A percentile compares a stretch with the other conserved stretches of the same genome.
phyloP scores from a whole-genome alignment of 2,113 vertebrate species.

The Phyllostomus discolor region DNA sequence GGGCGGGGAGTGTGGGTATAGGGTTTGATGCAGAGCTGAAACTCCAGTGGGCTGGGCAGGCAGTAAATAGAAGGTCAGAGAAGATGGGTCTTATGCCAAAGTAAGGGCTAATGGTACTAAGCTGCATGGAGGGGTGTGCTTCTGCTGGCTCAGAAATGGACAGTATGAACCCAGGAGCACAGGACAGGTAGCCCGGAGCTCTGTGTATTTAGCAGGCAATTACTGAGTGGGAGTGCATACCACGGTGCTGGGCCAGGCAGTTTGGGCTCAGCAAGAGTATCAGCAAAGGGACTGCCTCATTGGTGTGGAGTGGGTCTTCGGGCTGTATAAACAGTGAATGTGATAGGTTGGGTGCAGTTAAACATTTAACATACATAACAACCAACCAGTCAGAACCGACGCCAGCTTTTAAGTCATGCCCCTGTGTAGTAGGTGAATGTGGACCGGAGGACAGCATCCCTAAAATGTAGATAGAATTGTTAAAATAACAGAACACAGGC shows the following conservation, averaged over 20 bases:
- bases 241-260: rapidly evolving
- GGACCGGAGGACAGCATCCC: rapidly evolving
- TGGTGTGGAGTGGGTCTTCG: neutral
- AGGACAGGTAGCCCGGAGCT: rapidly evolving
- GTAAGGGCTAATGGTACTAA: neutral
- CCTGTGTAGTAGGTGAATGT: rapidly evolving
- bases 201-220: rapidly evolving
- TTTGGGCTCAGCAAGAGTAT: neutral
- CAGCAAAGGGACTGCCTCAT: rapidly evolving
- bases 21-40: neutral
- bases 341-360: neutral
- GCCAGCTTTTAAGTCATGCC: neutral
- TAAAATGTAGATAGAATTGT: neutral
- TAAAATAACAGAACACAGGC: neutral
- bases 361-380: neutral
- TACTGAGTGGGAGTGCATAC: rapidly evolving
- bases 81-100: neutral
- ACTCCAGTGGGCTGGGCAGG: neutral
- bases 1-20: neutral
- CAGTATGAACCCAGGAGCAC: neutral
- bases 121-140: neutral
- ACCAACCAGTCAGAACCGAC: neutral
- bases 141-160: neutral
- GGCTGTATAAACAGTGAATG: neutral
- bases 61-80: neutral